Conservation (phyloP, 2,113 vertebrate species). For the Brachyhypopomus gauderio region DNA sequence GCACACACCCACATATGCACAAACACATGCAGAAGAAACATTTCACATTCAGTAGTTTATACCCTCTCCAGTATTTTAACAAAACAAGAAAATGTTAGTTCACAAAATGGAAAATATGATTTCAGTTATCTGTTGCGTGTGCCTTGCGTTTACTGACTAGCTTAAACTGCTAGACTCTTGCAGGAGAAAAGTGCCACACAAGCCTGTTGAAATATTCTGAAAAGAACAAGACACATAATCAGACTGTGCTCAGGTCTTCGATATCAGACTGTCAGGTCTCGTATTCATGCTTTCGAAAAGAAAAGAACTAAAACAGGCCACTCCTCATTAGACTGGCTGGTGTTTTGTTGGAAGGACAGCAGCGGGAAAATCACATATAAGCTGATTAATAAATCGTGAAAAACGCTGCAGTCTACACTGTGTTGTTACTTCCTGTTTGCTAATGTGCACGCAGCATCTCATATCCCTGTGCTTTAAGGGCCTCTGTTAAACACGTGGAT, state of each 20-base stretch:
- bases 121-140: background rate
- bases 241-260: background rate
- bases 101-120: background rate
- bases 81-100: too few species aligned
- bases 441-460: constrained; percentile 64
- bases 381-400: constrained; percentile 73
- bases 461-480: constrained; percentile 48
- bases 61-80: too few species aligned
- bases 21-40: too few species aligned
- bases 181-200: too few species aligned
- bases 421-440: constrained; percentile 69
- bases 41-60: too few species aligned
- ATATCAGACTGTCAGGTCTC: background rate
- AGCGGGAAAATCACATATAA: constrained; percentile 63
- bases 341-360: constrained; percentile 63
- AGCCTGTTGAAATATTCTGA: background rate
- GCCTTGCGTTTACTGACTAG: background rate
- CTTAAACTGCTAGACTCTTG: background rate
- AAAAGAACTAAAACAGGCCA: constrained; percentile 38
- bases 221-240: background rate
- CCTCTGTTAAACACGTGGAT: constrained; percentile 48
- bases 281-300: constrained; percentile 26
- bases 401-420: constrained; percentile 71
- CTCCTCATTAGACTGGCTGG: constrained; percentile 63
- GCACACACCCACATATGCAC: background rate